Evolutionary conservation across 1,140 invertebrate genomes (phyloP).

Genomic region (Halyomorpha halys): DNA sequence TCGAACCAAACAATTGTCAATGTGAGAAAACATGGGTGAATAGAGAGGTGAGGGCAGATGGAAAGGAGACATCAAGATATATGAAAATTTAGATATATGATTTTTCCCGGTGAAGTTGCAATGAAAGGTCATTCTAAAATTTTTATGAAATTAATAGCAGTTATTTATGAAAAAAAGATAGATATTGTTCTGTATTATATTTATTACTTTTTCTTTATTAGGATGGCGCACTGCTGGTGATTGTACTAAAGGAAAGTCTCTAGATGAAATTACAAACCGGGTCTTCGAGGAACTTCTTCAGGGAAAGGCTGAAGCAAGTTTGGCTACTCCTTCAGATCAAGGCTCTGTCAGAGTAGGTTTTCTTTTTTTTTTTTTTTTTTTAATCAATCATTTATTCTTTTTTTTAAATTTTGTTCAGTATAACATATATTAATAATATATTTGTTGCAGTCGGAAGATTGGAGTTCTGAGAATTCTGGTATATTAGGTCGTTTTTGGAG

Average conservation of each 20-base stretch:
- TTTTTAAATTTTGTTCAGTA: neutral
- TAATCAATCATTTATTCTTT: neutral
- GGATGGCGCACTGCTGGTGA: constrained; percentile 22
- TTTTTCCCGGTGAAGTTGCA: too few relatives aligned
- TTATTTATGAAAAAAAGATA: neutral
- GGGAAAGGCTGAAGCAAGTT: constrained; percentile 47
- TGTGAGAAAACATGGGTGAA: too few relatives aligned
- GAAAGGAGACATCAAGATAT: too few relatives aligned
- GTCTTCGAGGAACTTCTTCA: constrained; percentile 72
- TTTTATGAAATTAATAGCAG: too few relatives aligned
- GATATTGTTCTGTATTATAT: neutral
- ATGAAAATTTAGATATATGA: too few relatives aligned
- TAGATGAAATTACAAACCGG: constrained; percentile 74
- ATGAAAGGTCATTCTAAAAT: too few relatives aligned
- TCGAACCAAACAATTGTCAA: too few relatives aligned
- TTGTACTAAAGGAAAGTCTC: constrained; percentile 30
- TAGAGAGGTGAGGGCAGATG: too few relatives aligned
- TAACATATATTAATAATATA: neutral
- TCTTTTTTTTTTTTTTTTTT: constrained; percentile 1
- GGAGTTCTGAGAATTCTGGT: constrained; percentile 58
- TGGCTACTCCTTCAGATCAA: constrained; percentile 39
- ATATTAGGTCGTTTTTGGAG: constrained; percentile 55
- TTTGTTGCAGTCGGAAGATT: constrained; percentile 52
- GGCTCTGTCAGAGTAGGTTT: constrained; percentile 50
- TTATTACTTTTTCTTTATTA: constrained; percentile 9